Conservation (phyloP, 2,113 vertebrate genomes). For the Zeus faber region DNA sequence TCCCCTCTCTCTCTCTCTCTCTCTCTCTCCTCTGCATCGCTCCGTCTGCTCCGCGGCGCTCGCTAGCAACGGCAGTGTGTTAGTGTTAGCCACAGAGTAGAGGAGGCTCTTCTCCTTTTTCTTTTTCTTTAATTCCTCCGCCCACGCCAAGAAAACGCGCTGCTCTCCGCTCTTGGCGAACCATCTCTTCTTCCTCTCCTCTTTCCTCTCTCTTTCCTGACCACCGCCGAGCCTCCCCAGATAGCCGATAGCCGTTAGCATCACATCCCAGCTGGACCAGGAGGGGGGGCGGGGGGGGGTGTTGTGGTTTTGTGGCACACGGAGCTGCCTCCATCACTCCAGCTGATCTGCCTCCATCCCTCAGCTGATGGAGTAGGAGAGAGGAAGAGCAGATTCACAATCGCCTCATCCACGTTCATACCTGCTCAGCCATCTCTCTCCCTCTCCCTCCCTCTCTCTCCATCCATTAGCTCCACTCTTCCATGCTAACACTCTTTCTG, state of each 20-base stretch:
- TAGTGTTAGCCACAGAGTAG: constrained; percentile 32
- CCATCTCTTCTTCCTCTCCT: constrained; percentile 19
- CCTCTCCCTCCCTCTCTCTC: constrained; percentile 4
- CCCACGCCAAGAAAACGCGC: too few species aligned
- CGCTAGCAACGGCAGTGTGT: constrained; percentile 63
- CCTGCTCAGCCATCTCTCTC: constrained; percentile 1
- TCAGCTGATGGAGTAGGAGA: too few species aligned
- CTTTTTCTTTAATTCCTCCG: constrained; percentile 18
- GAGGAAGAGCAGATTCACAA: too few species aligned
- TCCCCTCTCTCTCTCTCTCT: constrained; percentile 37
- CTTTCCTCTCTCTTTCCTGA: constrained; percentile 7
- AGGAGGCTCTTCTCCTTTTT: constrained; percentile 13
- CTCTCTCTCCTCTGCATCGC: constrained; percentile 32
- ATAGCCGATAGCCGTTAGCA: constrained; percentile 56
- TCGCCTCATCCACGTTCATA: constrained; percentile 27
- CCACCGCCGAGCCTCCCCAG: constrained; percentile 42
- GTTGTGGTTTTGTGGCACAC: constrained; percentile 29
- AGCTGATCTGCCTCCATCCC: constrained; percentile 23
- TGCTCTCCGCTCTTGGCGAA: background rate
- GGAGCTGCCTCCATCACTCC: constrained; percentile 33
- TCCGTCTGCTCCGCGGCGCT: constrained; percentile 68
- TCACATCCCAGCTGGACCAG: constrained; percentile 35
- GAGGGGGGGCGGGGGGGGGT: constrained; percentile 8
- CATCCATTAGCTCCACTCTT: constrained; percentile 6
- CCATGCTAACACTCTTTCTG: background rate